Base-by-base conservation (phyloP, 2,113 vertebrate genomes). In the Odobenus rosmarus region DNA sequence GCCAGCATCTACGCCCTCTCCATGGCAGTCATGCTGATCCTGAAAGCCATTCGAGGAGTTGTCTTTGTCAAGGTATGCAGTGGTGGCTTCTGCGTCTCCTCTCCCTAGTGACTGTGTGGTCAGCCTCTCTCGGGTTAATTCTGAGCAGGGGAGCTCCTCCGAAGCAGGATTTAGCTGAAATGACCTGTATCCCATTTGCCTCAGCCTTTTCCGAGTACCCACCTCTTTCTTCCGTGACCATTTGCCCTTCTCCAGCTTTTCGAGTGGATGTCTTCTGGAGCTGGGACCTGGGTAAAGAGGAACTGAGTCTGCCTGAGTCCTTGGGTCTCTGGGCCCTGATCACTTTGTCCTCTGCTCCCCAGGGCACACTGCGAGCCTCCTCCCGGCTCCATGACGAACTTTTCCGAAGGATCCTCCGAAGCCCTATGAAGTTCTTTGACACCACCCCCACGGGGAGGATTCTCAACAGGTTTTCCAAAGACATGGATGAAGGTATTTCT, bases 401-500 rank as follows among this genome's bases (percentile, higher is more conserved):
- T 28, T 99, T 99, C 98, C 99, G 99, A 31, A 99, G 99, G 88
- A 99, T 99, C 97, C 99, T 99, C 19, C 99, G 99, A 62, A 99
- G 99, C 93, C 99, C 99, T n/a, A 99, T 99, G 99, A 99, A 99
- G 85, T 99, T 99, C 97, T 99, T 99, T 64, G 99, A 99, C 97
- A 99, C 99, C 0, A 99, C 99, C 0, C 99, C 99, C 5, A 99
- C 99, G 0, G 99, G 99, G 9, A 99, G 99, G 72, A 99, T 99
- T 98, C 99, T 99, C 79, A 99, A 99, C 97, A 98, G 99, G 83
- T 99, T 99, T 98, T 99, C 99, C 97, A 99, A 99, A 98, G 99
- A 99, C 97, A 99, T 99, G 99, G 99, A 99, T 97, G 99, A 99
- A 99, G 99, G 99, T 99, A 98, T 90, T 89, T 80, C 72, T 94